A percentile compares a stretch with the other conserved stretches of the same genome.
Conservation (phyloP, 1,140 invertebrate species). For the Saccostrea glomerata region DNA sequence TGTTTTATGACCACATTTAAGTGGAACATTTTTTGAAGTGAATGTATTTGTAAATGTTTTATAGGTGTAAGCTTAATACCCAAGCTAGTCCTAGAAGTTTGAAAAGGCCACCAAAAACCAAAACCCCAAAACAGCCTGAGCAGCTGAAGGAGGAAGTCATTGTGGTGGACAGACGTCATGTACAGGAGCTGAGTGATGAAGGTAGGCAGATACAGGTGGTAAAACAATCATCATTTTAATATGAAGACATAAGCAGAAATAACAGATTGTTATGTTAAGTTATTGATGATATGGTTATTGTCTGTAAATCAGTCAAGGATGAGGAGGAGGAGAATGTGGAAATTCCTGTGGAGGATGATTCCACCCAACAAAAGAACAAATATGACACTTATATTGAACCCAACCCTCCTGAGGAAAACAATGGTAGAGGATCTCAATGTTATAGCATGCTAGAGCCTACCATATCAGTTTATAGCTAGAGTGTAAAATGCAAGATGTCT, state of each 20-base stretch:
- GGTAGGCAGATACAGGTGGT: conserved; percentile 45
- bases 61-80: conserved; percentile 65
- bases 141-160: conserved; percentile 64
- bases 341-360: conserved; percentile 41
- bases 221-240: neutral
- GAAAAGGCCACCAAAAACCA: conserved; percentile 55
- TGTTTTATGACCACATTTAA: too few species aligned
- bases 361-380: conserved; percentile 20
- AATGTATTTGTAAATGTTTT: neutral
- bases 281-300: neutral
- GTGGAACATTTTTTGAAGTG: too few species aligned
- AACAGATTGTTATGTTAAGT: neutral
- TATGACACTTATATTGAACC: conserved; percentile 19
- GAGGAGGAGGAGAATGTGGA: conserved; percentile 39
- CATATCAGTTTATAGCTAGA: neutral
- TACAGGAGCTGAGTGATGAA: conserved; percentile 53
- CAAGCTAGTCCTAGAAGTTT: conserved; percentile 62
- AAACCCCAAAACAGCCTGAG: conserved; percentile 28
- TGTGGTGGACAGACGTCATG: conserved; percentile 51
- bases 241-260: neutral
- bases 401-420: neutral
- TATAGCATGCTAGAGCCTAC: conserved; percentile 17
- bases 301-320: conserved; percentile 1
- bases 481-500: conserved; percentile 7
- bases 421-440: conserved; percentile 6